These are phyloP conservation scores for Lysandra bellargus DNA, from an alignment of 2,888 invertebrate species.

Conservation along the genomic window DNA sequence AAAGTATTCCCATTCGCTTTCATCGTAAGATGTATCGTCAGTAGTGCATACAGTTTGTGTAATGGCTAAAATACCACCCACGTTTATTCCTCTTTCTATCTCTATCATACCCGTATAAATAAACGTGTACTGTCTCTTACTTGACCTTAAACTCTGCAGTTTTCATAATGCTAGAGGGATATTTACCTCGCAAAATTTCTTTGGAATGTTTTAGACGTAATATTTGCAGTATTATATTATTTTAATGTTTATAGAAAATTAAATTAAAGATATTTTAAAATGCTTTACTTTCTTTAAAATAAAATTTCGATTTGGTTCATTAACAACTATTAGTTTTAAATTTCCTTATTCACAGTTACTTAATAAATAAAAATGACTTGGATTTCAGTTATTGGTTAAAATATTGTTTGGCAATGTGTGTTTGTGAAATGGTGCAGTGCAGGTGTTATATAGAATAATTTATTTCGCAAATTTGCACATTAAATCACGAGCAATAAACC, in stretches of 20 bases:
- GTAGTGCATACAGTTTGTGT: neutral
- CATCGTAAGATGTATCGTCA: constrained; percentile 42
- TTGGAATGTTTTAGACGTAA: constrained; percentile 29
- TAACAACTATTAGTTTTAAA: neutral
- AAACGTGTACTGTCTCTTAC: constrained; percentile 52
- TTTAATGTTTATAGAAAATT: neutral
- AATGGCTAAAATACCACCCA: constrained; percentile 20
- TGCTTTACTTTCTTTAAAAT: neutral
- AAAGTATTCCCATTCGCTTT: neutral
- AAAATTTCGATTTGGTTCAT: neutral
- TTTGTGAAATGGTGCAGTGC: constrained; percentile 56
- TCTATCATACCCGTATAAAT: constrained; percentile 50
- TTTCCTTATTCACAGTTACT: neutral
- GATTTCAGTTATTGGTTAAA: neutral
- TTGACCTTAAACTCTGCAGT: constrained; percentile 70
- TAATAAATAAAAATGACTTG: neutral
- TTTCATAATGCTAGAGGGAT: constrained; percentile 47
- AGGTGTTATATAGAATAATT: constrained; percentile 70
- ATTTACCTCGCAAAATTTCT: constrained; percentile 42
- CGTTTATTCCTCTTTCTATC: constrained; percentile 45
- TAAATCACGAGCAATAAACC: constrained; percentile 68
- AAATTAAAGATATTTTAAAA: neutral
- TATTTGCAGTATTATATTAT: constrained; percentile 4
- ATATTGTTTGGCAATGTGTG: constrained; percentile 50
- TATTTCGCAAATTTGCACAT: constrained; percentile 69